Evolutionary conservation across 2,797 vertebrate genomes (phyloP), one percentile per base, ranked within the genome.

Genomic region (Anguilla anguilla): DNA sequence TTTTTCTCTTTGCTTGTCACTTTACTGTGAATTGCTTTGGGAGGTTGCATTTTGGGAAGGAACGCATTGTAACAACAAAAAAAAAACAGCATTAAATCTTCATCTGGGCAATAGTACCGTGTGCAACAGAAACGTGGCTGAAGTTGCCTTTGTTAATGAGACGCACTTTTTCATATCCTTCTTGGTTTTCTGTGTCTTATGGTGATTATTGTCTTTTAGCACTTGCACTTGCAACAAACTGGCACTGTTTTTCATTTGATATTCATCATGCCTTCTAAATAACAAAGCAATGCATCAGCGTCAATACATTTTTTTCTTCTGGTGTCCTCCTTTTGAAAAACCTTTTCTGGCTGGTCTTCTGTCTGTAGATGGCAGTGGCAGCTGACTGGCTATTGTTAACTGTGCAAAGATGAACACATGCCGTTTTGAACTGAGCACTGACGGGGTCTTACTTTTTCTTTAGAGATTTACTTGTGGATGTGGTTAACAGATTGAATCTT

Each of bases 1-100:
- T 74, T 72, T 19, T 67, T 85, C 90, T 89, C 90, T 92, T 91
- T 90, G 88, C 91, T 82, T 91, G 89, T 90, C 83, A 91, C 31
- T 79, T 79, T 22, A 19, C 74, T 88, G 87, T 88, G 88, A 86
- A 87, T 86, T 87, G 84, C 88, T 85, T 7, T 51, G 87, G 28
- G 51, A 46, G 57, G 25, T 88, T 25, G 86, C 28, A 11, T 74
- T 74, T 74, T 39, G 13, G 31, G 11, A 74, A 39, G 31, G 69
- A 74, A 39, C 28, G 35, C 72, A 74, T 31, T 72, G 25, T 6
- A 10, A 72, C 67, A 28, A 10, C 6, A 28, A 31, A 64, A 59
- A 10, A 19, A 25, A 19, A 13, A 53, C 89, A 91, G 91, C 85
- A 90, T 83, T 85, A 43, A 88, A 28, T 31, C 15, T 57, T 85